These are phyloP conservation scores for Syncerus caffer DNA, from an alignment of 2,797 vertebrate species.

Conservation along the genomic window DNA sequence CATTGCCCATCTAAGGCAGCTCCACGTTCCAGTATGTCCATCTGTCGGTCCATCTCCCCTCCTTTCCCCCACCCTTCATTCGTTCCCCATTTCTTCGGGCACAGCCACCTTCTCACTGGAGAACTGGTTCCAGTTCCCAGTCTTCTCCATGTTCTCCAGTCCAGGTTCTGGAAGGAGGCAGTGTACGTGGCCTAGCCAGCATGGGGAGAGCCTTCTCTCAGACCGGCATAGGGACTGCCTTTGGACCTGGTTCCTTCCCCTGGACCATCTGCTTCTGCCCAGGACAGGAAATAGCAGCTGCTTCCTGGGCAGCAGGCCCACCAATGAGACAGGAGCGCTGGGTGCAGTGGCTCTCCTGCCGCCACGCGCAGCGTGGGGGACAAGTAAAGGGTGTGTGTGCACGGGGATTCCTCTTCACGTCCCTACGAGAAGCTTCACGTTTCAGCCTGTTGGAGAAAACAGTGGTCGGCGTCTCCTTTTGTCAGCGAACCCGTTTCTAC, in stretches of 20 bases:
- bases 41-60: not conserved
- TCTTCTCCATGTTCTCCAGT: not conserved
- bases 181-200: not conserved
- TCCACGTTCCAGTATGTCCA: not conserved
- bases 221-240: not conserved
- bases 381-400: not conserved
- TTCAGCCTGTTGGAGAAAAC: not conserved
- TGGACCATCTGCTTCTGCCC: not conserved
- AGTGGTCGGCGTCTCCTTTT: not conserved
- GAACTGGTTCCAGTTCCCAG: fast-evolving
- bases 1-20: not conserved
- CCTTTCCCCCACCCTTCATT: not conserved
- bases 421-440: not conserved
- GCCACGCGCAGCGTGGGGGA: fast-evolving
- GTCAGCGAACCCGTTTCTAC: not conserved
- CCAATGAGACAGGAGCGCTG: fast-evolving
- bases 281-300: not conserved
- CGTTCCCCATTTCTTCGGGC: not conserved
- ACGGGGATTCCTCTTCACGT: not conserved
- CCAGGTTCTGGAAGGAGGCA: not conserved
- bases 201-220: not conserved
- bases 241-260: not conserved
- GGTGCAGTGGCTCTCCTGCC: fast-evolving
- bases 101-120: not conserved
- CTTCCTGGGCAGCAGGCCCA: not conserved